Conservation (phyloP, 2,113 vertebrate genomes). For the Chionomys nivalis region DNA sequence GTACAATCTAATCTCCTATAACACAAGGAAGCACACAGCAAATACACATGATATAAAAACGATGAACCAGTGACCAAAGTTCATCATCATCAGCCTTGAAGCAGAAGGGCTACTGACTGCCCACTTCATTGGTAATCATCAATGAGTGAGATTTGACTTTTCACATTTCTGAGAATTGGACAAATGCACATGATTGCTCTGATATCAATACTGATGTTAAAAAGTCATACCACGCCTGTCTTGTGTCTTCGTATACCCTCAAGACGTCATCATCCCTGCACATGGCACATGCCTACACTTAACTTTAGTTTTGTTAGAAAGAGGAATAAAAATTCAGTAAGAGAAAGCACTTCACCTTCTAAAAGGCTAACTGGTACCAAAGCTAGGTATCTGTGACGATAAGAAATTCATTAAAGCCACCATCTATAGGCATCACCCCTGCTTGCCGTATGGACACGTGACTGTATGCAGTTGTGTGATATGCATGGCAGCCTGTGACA, state of each 20-base stretch:
- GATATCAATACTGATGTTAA: background rate
- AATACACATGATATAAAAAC: background rate
- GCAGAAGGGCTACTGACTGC: background rate
- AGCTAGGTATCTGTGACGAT: background rate
- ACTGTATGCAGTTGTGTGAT: background rate
- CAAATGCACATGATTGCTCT: background rate
- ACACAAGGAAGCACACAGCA: background rate
- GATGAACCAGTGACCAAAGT: background rate
- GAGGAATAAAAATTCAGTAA: background rate
- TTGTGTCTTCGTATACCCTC: background rate
- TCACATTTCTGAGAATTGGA: background rate
- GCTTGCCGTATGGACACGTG: background rate
- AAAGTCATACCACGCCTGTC: background rate
- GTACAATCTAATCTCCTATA: background rate
- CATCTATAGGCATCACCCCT: background rate
- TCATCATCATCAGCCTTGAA: background rate
- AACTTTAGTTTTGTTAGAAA: background rate
- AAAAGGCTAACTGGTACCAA: background rate
- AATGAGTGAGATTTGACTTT: background rate
- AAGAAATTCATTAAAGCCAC: background rate
- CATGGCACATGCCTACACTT: background rate
- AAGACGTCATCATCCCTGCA: background rate
- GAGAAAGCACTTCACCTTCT: background rate
- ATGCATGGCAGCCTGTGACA: background rate
- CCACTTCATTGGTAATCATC: background rate